These are phyloP conservation scores for Drosophila sturtevanti DNA, from an alignment of 1,140 invertebrate species.

Conservation along the genomic window DNA sequence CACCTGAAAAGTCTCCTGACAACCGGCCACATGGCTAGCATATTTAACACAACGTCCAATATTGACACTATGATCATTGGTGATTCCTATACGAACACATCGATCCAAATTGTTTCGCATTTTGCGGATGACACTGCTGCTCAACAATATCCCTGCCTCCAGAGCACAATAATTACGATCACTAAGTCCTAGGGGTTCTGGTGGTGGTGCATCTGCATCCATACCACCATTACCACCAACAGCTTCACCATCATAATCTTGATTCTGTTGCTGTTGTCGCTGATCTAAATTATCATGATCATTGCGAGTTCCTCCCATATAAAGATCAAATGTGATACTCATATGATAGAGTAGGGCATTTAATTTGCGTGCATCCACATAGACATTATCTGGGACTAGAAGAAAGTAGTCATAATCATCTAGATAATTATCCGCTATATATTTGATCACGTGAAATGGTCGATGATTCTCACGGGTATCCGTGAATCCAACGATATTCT, in stretches of 20 bases:
- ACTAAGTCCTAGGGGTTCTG: conserved; percentile 29
- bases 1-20: conserved; percentile 85
- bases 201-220: conserved; percentile 5
- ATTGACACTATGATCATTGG: conserved; percentile 90
- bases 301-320: conserved; percentile 85
- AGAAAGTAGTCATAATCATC: conserved; percentile 96
- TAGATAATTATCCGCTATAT: conserved; percentile 93
- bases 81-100: conserved; percentile 92
- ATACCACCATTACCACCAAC: conserved; percentile 5
- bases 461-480: conserved; percentile 89
- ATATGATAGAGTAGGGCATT: conserved; percentile 88
- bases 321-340: conserved; percentile 91
- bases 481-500: conserved; percentile 91
- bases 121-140: conserved; percentile 89
- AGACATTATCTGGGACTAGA: conserved; percentile 91
- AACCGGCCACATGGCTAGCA: conserved; percentile 85
- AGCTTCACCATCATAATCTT: background rate
- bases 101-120: conserved; percentile 90
- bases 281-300: conserved; percentile 10
- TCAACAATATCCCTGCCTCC: conserved; percentile 90
- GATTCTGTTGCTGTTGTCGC: background rate
- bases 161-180: conserved; percentile 82
- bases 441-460: conserved; percentile 93
- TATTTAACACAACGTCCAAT: conserved; percentile 91
- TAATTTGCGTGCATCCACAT: conserved; percentile 89